Base-by-base conservation (phyloP, 2,113 vertebrate species). In the Bungarus multicinctus region DNA sequence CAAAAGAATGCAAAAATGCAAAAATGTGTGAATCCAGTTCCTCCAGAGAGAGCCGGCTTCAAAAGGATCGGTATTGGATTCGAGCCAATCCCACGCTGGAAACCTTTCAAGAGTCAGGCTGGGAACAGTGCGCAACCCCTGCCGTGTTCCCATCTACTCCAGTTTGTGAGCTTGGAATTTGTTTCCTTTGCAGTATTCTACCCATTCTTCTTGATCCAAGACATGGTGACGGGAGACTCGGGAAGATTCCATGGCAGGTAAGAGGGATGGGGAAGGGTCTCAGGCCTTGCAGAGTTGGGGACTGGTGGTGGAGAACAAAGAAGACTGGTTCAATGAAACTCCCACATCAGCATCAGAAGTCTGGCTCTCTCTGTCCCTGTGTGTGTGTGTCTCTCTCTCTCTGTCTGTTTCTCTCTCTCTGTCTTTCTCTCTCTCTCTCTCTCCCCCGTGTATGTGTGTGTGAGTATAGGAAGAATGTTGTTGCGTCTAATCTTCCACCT, bases 141-240 rank as follows among this genome's bases (percentile, higher is more conserved):
- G 30, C 0, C 14, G 14, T 34, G 69, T 74, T 74, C 64, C 27
- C 4, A 2, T 25, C 25, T 45, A 43, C 54, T 53, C 64, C 5
- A 12, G 7, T 11, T 23, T 47, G 55, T 2, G n/a, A 7, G 2
- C 12, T 43, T 8, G 43, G 20, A 34, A n/a, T n/a, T 14, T 27
- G 47, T 58, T 64, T 12, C 39, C 52, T 25, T 94, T 50, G 55
- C 94, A 97, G 97, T 52, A 16, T 97, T 97, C 93, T 95, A 95
- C 47, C 97, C 97, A 3, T 97, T 96, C 94, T 97, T 97, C 95
- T 94, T 97, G 93, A 93, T 97, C 94, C 97, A 97, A 95, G 97
- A 97, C 90, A 87, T 97, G 95, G 97, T 97, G 94, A 97, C 96
- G 0, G 97, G 97, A 55, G 92, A 96, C 1, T 97, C 97, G 0